Conservation (phyloP, 1,140 invertebrate genomes). For the Neuroterus valhalla region DNA sequence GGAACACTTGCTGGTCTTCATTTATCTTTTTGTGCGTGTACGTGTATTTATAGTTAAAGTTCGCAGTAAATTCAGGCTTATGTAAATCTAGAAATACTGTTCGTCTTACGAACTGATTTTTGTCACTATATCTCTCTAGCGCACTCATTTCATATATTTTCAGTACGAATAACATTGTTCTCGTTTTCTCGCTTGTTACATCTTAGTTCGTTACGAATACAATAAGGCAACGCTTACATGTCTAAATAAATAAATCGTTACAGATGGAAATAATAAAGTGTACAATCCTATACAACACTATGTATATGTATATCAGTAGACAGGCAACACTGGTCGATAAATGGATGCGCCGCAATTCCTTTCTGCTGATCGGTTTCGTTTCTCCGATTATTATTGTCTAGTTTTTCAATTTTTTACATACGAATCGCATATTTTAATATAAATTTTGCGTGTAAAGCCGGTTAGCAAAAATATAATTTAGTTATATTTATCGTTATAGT, state of each 20-base stretch:
- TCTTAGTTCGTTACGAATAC: constrained; percentile 60
- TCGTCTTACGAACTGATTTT: constrained; percentile 64
- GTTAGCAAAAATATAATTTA: constrained; percentile 72
- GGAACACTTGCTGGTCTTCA: background rate
- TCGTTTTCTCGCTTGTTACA: constrained; percentile 42
- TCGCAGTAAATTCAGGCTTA: constrained; percentile 65
- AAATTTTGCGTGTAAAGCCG: no score
- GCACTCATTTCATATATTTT: constrained; percentile 36
- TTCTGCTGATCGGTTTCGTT: background rate
- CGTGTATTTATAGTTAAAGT: constrained; percentile 59
- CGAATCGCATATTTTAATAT: background rate
- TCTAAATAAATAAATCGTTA: constrained; percentile 69
- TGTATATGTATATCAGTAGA: background rate
- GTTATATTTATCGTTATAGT: constrained; percentile 62
- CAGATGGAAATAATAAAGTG: constrained; percentile 52
- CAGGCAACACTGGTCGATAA: background rate
- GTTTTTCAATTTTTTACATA: constrained; percentile 16
- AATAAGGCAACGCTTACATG: constrained; percentile 64
- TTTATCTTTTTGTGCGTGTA: constrained; percentile 32
- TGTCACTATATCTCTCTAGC: constrained; percentile 49
- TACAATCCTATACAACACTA: constrained; percentile 52
- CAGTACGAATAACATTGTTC: constrained; percentile 37
- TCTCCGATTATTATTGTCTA: background rate
- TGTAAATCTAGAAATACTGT: constrained; percentile 73
- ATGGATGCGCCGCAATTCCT: background rate